Evolutionary conservation across 30 jellyfish, hydroid and myxozoan genomes (phyloP).

Genomic region (Hydractinia symbiolongicarpus): DNA sequence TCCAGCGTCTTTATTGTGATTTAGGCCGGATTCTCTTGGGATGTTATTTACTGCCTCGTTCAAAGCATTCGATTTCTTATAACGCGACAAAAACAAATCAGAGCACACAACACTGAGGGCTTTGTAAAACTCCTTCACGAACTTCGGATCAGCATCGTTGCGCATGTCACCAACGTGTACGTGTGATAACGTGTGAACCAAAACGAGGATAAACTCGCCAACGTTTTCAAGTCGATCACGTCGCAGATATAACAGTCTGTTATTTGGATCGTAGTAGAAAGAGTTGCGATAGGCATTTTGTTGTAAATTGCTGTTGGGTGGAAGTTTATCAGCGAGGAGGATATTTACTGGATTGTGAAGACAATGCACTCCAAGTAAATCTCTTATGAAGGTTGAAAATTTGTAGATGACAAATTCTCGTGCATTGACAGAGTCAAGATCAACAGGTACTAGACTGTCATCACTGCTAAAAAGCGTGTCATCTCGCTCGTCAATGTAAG

Average conservation of each 20-base stretch:
- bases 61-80: constrained; percentile 77
- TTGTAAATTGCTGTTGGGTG: constrained; percentile 57
- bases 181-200: constrained; percentile 87
- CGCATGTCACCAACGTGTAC: constrained; percentile 70
- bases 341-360: constrained; percentile 72
- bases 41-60: constrained; percentile 58
- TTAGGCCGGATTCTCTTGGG: constrained; percentile 43
- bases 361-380: constrained; percentile 81
- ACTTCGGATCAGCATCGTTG: constrained; percentile 78
- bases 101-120: constrained; percentile 81
- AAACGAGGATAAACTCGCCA: constrained; percentile 84
- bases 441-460: constrained; percentile 88
- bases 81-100: constrained; percentile 82
- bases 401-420: constrained; percentile 90
- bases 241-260: constrained; percentile 70
- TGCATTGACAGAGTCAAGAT: constrained; percentile 64
- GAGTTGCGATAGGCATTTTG: constrained; percentile 82
- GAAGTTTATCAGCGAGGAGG: constrained; percentile 84
- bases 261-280: constrained; percentile 81
- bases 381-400: constrained; percentile 78
- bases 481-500: constrained; percentile 15
- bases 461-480: constrained; percentile 38
- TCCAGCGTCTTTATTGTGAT: constrained; percentile 53
- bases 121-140: constrained; percentile 78
- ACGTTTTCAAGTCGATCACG: constrained; percentile 76